A percentile compares a stretch with the other conserved stretches of the same genome.
Conservation (phyloP, 1,140 invertebrate genomes). For the Cotesia glomerata region DNA sequence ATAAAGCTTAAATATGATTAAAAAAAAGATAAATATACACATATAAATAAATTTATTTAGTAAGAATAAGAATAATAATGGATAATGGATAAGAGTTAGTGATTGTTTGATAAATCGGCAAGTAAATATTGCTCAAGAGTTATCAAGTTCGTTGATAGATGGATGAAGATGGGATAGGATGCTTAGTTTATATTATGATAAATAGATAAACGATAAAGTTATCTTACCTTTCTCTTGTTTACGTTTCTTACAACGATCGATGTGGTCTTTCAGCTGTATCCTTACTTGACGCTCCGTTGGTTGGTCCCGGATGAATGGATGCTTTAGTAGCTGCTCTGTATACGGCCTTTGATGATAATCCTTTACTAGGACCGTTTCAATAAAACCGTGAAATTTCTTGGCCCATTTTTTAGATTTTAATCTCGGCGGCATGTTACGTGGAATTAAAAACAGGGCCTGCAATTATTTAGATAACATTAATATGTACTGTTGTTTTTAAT, state of each 20-base stretch:
- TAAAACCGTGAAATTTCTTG: slow-evolving; percentile 92
- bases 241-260: slow-evolving; percentile 95
- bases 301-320: slow-evolving; percentile 97
- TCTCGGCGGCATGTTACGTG: slow-evolving; percentile 94
- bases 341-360: slow-evolving; percentile 98
- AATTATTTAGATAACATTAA: slow-evolving; percentile 2
- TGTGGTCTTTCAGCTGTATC: slow-evolving; percentile 99
- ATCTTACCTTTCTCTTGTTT: slow-evolving; percentile 81
- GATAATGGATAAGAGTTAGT: neutral
- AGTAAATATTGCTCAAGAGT: neutral
- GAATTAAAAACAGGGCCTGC: slow-evolving; percentile 93
- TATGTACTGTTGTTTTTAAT: neutral
- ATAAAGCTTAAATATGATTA: neutral
- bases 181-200: neutral
- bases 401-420: slow-evolving; percentile 99
- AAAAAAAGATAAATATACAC: neutral
- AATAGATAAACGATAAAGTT: slow-evolving; percentile 15
- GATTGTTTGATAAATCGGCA: slow-evolving; percentile 2
- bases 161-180: neutral
- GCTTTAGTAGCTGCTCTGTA: slow-evolving; percentile 96
- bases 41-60: neutral
- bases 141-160: neutral
- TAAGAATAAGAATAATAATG: neutral
- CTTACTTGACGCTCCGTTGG: slow-evolving; percentile 96
- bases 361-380: slow-evolving; percentile 90